Percentiles rank a stretch among this genome's conserved stretches.
phyloP scores from a whole-genome alignment of 2,888 invertebrate species.

The Heliconius hortense region DNA sequence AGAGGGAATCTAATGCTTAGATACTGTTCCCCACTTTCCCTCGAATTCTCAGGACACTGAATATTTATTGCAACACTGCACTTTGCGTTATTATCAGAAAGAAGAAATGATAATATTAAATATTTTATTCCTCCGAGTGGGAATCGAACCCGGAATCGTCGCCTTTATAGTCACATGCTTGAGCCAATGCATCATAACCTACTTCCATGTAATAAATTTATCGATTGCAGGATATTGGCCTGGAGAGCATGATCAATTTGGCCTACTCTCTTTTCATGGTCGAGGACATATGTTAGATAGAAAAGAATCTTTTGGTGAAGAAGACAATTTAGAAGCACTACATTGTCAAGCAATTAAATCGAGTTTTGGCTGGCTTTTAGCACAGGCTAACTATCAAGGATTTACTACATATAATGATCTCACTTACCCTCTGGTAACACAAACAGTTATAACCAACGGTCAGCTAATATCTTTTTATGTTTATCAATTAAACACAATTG shows the following conservation, averaged over 20 bases:
- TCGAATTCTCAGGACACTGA: no score
- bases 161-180: no score
- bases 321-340: conserved; percentile 84
- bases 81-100: no score
- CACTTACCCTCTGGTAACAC: conserved; percentile 94
- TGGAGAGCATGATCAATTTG: conserved; percentile 89
- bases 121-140: no score
- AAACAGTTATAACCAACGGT: conserved; percentile 95
- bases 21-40: no score
- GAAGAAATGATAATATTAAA: no score
- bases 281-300: conserved; percentile 82
- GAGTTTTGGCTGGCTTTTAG: conserved; percentile 90
- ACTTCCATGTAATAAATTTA: conserved; percentile 4
- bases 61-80: no score
- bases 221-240: conserved; percentile 89
- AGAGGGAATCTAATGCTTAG: no score
- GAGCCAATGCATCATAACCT: neutral
- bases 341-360: conserved; percentile 89
- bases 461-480: conserved; percentile 91
- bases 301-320: conserved; percentile 70
- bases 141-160: no score
- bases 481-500: conserved; percentile 95
- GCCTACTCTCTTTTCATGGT: conserved; percentile 87
- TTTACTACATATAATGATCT: conserved; percentile 95
- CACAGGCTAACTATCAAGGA: conserved; percentile 91